These are phyloP conservation scores for Zaprionus africanus DNA, from an alignment of 1,140 invertebrate genomes.

Conservation along the genomic window DNA sequence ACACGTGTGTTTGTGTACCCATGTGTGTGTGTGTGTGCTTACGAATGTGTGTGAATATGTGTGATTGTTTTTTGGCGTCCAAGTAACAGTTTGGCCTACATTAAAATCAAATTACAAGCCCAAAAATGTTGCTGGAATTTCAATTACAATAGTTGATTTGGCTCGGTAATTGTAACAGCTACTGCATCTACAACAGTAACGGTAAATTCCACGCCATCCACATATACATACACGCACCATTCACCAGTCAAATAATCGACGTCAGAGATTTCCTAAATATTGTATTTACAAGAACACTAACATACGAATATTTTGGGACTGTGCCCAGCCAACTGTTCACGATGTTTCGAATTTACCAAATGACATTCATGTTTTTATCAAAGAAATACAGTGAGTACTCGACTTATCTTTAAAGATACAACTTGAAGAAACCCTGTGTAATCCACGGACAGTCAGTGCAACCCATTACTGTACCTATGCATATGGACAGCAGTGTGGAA, in stretches of 20 bases:
- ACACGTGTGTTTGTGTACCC: not conserved
- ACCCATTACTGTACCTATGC: not conserved
- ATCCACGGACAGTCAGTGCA: not conserved
- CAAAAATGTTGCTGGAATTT: conserved; percentile 63
- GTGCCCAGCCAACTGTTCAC: no score
- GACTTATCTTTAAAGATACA: not conserved
- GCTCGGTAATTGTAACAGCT: not conserved
- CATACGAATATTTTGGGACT: no score
- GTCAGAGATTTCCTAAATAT: not conserved
- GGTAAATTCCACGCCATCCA: conserved; percentile 12
- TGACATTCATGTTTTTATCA: not conserved
- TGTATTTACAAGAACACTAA: no score
- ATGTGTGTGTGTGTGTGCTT: not conserved
- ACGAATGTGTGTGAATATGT: conserved; percentile 2
- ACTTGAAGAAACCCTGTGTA: not conserved
- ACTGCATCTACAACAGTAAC: not conserved
- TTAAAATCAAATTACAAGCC: conserved; percentile 68
- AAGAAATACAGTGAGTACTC: not conserved
- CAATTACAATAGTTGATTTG: conserved; percentile 65
- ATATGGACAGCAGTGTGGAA: not conserved
- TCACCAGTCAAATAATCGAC: not conserved
- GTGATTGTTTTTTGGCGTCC: conserved; percentile 4
- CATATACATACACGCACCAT: not conserved
- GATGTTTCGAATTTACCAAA: not conserved
- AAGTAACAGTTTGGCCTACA: conserved; percentile 38